Conservation (phyloP, 1,140 invertebrate species). For the Potamilus streckersoni region DNA sequence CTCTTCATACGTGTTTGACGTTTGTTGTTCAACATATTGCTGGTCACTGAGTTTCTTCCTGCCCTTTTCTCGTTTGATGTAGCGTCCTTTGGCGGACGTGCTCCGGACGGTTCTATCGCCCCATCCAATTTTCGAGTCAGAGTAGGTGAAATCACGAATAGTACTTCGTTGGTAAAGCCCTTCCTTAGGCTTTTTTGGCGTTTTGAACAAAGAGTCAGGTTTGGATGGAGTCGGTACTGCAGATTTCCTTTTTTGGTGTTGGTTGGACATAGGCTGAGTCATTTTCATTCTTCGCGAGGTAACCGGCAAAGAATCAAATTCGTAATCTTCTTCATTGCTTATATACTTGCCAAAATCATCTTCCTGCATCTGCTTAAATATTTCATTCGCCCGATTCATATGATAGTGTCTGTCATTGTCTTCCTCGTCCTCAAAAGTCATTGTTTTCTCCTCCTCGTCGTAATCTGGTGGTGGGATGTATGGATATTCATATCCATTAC, state of each 20-base stretch:
- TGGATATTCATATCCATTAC: not conserved
- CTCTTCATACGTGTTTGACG: conserved; percentile 17
- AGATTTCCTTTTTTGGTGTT: not conserved
- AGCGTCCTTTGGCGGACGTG: conserved; percentile 27
- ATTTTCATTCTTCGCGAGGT: not conserved
- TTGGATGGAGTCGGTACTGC: not conserved
- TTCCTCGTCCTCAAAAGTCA: conserved; percentile 18
- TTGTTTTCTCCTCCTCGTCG: conserved; percentile 26
- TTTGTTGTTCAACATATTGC: not conserved
- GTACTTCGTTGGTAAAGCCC: conserved; percentile 18
- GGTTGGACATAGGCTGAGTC: not conserved
- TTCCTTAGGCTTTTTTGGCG: conserved; percentile 18
- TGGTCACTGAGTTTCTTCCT: conserved; percentile 6
- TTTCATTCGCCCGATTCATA: not conserved
- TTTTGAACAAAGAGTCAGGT: conserved; percentile 1
- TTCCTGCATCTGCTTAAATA: conserved; percentile 9
- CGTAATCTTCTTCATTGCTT: conserved; percentile 26
- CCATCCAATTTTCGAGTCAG: conserved; percentile 32
- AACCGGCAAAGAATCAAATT: conserved; percentile 12
- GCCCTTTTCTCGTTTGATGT: conserved; percentile 33
- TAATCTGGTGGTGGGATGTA: conserved; percentile 27
- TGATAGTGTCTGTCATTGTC: conserved; percentile 9
- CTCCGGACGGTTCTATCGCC: conserved; percentile 29
- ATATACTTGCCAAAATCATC: conserved; percentile 27
- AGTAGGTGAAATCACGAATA: conserved; percentile 31